phyloP scores from a whole-genome alignment of 2,113 vertebrate genomes.

The Sialia sialis region DNA sequence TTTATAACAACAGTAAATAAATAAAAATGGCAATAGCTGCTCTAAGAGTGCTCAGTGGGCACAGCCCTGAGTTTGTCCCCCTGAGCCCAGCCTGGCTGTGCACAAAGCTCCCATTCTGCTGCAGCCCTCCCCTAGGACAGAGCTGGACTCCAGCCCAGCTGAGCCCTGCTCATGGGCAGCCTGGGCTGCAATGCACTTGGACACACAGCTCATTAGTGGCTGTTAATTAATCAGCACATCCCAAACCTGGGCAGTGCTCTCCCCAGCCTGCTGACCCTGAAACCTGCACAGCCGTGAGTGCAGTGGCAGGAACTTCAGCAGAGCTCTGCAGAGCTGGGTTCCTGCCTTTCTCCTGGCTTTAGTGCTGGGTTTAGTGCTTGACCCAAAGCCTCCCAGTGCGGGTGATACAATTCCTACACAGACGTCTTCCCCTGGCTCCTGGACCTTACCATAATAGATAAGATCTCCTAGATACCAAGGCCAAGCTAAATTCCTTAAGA shows the following conservation, averaged over 20 bases:
- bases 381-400: neutral
- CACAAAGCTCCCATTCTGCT: neutral
- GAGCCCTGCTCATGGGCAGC: neutral
- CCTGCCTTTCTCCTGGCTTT: neutral
- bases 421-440: no score
- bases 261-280: neutral
- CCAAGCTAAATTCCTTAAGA: no score
- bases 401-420: no score
- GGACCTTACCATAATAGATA: no score
- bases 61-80: neutral
- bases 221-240: neutral
- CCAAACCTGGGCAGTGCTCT: neutral
- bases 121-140: neutral
- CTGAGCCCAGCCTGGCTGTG: neutral
- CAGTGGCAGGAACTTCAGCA: neutral
- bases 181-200: neutral
- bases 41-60: neutral
- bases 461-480: no score
- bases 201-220: neutral
- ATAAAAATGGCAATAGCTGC: fast-evolving
- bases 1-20: no score
- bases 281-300: neutral
- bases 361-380: neutral
- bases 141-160: neutral
- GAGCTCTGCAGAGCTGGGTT: neutral